Base-by-base conservation (phyloP, 2,113 vertebrate species). In the Martes martes region DNA sequence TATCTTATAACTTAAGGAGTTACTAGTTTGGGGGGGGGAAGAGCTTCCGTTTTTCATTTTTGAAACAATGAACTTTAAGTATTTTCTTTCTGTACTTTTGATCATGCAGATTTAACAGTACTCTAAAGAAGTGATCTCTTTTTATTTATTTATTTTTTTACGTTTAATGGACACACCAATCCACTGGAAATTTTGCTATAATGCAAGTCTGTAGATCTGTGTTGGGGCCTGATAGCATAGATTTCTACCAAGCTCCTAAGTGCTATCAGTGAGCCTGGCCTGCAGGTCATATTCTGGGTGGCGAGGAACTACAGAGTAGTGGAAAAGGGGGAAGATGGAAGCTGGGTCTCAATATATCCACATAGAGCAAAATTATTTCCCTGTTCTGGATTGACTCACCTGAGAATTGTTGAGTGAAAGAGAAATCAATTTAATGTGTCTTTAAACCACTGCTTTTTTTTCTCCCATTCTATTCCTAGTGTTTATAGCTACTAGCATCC, bases 231-330 rank as follows among this genome's bases (percentile, higher is more conserved):
- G 33, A 33, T 57, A 57, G 1, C 63, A 16, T 24, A 21, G 9
- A n/a, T 23, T 95, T 84, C 23, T 71, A 33, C 14, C 33, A 83
- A 11, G 4, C 7, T 71, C n/a, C 55, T 4, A 24, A 52, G 23
- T 50, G 33, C 10, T 15, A 28, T 74, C 13, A 65, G 14, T 79
- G 16, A 4, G 18, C 1, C 16, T 82, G 55, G 14, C 4, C 26
- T 63, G 4, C 2, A 61, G 11, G 9, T 50, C 1, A 1, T 28
- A 31, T 6, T 83, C 76, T 50, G 18, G 50, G 39, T 80, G 50
- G 1, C n/a, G 39, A 9, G 0, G 7, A n/a, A 5, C 13, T 47
- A 26, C 45, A 26, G 3, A 31, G 18, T 7, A n/a, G 13, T n/a
- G 14, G 0, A 9, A 73, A 55, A 24, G 33, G 33, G 28, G 6